Conservation (phyloP, 2,888 invertebrate genomes). For the Augochlorella aurata region DNA sequence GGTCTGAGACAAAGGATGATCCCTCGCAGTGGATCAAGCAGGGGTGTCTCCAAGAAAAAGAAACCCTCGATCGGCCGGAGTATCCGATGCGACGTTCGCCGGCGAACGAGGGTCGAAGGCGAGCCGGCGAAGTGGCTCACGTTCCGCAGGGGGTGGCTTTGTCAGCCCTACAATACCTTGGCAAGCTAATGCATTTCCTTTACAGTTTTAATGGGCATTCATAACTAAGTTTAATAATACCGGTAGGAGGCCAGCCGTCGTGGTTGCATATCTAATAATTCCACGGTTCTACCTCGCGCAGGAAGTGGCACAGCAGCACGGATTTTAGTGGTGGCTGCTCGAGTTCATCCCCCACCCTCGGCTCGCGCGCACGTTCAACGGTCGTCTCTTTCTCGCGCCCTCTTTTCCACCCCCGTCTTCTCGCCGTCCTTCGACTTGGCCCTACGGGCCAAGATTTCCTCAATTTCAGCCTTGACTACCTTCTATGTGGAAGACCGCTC, state of each 20-base stretch:
- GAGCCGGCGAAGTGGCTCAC: slow-evolving; percentile 67
- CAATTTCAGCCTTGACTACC: slow-evolving; percentile 2
- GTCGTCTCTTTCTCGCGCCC: slow-evolving; percentile 43
- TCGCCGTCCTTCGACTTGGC: neutral
- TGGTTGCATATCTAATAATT: slow-evolving; percentile 79
- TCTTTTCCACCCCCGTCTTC: slow-evolving; percentile 30
- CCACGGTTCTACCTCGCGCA: slow-evolving; percentile 68
- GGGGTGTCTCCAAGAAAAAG: neutral
- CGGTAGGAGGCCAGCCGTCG: slow-evolving; percentile 75
- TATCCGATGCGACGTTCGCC: slow-evolving; percentile 53
- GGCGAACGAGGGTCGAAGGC: slow-evolving; percentile 23
- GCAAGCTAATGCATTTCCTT: slow-evolving; percentile 81
- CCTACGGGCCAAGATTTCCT: slow-evolving; percentile 1
- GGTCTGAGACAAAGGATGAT: neutral
- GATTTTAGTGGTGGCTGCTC: slow-evolving; percentile 66
- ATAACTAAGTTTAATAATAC: slow-evolving; percentile 81
- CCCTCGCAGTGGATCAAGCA: neutral
- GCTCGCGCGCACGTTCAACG: slow-evolving; percentile 50
- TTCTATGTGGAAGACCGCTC: neutral
- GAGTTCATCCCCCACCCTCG: slow-evolving; percentile 47
- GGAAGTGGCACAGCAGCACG: slow-evolving; percentile 71
- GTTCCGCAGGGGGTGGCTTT: slow-evolving; percentile 71
- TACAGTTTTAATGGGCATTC: slow-evolving; percentile 82
- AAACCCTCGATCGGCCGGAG: slow-evolving; percentile 41
- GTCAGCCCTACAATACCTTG: slow-evolving; percentile 70